Percentiles rank a stretch among this genome's conserved stretches.
Conservation (phyloP, 2,113 vertebrate species). For the Dipodomys merriami region DNA sequence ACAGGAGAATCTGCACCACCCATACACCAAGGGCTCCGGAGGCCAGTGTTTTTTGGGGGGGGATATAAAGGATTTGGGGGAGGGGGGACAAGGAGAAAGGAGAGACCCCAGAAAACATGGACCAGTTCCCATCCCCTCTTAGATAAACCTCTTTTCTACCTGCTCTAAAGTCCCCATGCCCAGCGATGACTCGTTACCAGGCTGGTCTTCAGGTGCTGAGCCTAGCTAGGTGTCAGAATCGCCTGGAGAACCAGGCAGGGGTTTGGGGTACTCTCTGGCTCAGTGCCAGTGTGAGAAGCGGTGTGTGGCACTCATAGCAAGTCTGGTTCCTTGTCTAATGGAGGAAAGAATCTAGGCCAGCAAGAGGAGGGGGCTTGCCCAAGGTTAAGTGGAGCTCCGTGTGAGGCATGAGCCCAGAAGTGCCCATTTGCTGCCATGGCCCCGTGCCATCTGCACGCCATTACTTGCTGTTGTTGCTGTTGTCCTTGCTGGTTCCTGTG, state of each 20-base stretch:
- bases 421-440: fast-evolving
- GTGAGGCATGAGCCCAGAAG: fast-evolving
- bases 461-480: too few species aligned
- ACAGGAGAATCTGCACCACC: background rate
- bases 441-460: fast-evolving
- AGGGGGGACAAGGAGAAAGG: background rate
- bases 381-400: background rate
- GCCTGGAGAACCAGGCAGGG: background rate
- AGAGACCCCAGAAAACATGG: background rate
- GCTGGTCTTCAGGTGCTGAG: background rate
- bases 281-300: background rate
- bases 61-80: background rate
- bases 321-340: background rate
- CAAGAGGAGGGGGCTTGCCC: too few species aligned
- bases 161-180: background rate
- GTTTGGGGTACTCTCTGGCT: too few species aligned
- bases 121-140: background rate
- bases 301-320: background rate
- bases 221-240: background rate
- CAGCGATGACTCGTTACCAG: background rate
- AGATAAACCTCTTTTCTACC: background rate
- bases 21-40: background rate
- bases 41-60: background rate
- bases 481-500: too few species aligned
- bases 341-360: background rate